These are phyloP conservation scores for Temnopleurus reevesii DNA, from an alignment of 53 echinoderm and acorn worm genomes.

Conservation along the genomic window DNA sequence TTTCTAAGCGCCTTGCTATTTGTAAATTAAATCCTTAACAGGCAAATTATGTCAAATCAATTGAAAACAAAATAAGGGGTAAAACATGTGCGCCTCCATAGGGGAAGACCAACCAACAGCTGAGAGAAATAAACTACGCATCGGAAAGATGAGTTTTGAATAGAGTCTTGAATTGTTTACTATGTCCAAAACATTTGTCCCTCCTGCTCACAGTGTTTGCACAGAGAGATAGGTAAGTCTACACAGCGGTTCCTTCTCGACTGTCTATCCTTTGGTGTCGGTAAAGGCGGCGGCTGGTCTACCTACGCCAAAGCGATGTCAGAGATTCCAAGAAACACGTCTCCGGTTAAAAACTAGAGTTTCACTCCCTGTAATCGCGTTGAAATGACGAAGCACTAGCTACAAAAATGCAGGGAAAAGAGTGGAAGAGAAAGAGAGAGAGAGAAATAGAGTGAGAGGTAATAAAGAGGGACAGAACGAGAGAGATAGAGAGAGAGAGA, in stretches of 20 bases:
- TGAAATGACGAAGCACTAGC: not conserved
- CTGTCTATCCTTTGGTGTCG: not conserved
- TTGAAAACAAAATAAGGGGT: no score
- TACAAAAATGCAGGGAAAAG: not conserved
- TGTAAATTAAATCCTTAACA: no score
- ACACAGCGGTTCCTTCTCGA: not conserved
- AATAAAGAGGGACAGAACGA: not conserved
- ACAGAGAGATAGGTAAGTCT: not conserved
- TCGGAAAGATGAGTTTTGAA: no score
- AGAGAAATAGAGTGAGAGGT: not conserved
- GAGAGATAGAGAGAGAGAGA: not conserved
- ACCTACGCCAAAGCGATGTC: not conserved
- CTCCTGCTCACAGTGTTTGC: no score
- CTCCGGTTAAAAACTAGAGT: not conserved
- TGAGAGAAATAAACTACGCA: no score
- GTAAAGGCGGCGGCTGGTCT: slow-evolving; percentile 1
- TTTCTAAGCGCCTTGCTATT: no score
- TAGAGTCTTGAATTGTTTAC: no score
- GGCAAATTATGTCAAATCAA: no score
- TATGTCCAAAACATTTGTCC: no score
- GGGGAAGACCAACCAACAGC: no score
- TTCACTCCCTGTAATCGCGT: not conserved
- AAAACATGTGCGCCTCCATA: no score
- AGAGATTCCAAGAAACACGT: not conserved
- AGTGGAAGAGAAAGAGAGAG: not conserved